A percentile compares a stretch with the other conserved stretches of the same genome.
Conservation (phyloP, 2,113 vertebrate genomes). For the Carassius gibelio region DNA sequence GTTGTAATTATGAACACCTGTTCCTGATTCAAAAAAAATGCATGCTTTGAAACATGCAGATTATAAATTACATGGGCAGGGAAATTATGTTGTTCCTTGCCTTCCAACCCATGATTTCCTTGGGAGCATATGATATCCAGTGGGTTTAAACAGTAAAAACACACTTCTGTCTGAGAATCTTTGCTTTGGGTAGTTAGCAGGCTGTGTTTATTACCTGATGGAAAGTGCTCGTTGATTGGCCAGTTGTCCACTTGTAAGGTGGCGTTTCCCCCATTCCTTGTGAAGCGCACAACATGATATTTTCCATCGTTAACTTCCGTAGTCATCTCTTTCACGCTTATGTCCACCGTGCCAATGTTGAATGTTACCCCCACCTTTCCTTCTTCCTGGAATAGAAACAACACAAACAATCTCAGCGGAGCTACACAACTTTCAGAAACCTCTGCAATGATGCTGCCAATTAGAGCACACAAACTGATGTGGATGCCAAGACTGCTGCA, state of each 20-base stretch:
- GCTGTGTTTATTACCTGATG: slow-evolving; percentile 81
- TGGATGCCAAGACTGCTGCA: slow-evolving; percentile 57
- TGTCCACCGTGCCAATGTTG: slow-evolving; percentile 96
- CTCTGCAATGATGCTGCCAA: slow-evolving; percentile 16
- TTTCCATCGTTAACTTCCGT: slow-evolving; percentile 91
- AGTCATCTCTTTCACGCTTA: slow-evolving; percentile 89
- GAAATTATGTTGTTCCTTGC: slow-evolving; percentile 22
- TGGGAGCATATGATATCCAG: slow-evolving; percentile 67
- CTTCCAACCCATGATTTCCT: not conserved
- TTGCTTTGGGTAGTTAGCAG: not conserved
- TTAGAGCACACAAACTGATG: not conserved
- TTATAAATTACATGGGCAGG: slow-evolving; percentile 8
- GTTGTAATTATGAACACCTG: slow-evolving; percentile 26
- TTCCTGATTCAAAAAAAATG: not conserved
- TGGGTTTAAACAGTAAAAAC: slow-evolving; percentile 35
- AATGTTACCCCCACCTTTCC: slow-evolving; percentile 95
- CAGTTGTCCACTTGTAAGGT: slow-evolving; percentile 96
- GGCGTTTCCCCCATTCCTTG: slow-evolving; percentile 94
- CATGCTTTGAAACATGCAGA: slow-evolving; percentile 9
- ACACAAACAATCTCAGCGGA: slow-evolving; percentile 20
- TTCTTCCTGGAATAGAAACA: slow-evolving; percentile 83
- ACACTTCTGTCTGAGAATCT: not conserved
- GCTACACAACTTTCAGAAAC: slow-evolving; percentile 9
- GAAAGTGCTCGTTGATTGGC: slow-evolving; percentile 95
- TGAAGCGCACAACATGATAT: slow-evolving; percentile 94